Evolutionary conservation across 1,140 invertebrate species (phyloP).

Genomic region (Akabosia matsudoensis): DNA sequence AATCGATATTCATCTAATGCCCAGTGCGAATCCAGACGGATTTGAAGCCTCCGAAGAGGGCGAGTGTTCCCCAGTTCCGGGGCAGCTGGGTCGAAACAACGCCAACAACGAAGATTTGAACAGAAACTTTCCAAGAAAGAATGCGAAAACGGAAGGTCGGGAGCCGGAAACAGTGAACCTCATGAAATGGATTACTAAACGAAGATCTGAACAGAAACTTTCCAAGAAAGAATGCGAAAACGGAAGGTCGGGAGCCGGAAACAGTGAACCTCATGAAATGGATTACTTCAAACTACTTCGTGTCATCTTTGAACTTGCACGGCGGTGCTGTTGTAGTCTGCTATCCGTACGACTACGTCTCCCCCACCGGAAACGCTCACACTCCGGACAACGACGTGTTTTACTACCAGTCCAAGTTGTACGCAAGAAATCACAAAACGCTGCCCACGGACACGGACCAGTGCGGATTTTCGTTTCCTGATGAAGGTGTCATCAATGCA

Average conservation of each 20-base stretch:
- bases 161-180: background rate
- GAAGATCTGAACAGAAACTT: constrained; percentile 5
- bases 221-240: background rate
- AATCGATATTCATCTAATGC: constrained; percentile 56
- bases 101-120: constrained; percentile 52
- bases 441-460: constrained; percentile 52
- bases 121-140: constrained; percentile 50
- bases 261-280: constrained; percentile 60
- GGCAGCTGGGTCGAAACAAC: constrained; percentile 47
- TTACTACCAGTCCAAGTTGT: constrained; percentile 48
- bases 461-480: constrained; percentile 50
- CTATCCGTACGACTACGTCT: constrained; percentile 52
- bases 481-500: constrained; percentile 54
- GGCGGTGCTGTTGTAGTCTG: constrained; percentile 57
- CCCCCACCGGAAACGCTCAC: too few species aligned
- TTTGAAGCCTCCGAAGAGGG: constrained; percentile 51
- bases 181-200: background rate
- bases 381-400: constrained; percentile 51
- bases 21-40: constrained; percentile 56
- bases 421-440: constrained; percentile 51
- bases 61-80: constrained; percentile 45
- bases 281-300: constrained; percentile 55
- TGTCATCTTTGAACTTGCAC: constrained; percentile 56
- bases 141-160: background rate
- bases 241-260: constrained; percentile 52